These are phyloP conservation scores for Anadara kagoshimensis DNA, from an alignment of 1,140 invertebrate genomes.

Conservation along the genomic window DNA sequence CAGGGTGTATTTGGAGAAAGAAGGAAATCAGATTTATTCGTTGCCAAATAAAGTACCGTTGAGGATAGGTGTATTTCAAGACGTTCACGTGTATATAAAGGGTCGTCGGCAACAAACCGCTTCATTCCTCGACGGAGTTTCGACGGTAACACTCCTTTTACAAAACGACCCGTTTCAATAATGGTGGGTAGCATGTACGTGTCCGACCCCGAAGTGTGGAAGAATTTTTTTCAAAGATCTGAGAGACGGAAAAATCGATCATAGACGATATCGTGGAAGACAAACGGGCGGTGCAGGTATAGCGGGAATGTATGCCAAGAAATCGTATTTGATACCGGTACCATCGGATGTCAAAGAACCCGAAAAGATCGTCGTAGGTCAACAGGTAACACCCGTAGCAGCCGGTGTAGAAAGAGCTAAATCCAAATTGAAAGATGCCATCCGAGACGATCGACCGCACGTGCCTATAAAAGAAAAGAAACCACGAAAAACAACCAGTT, in stretches of 20 bases:
- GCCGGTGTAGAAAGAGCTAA: constrained; percentile 30
- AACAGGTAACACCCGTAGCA: constrained; percentile 24
- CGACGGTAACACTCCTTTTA: background rate
- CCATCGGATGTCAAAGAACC: constrained; percentile 2
- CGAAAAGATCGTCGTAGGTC: constrained; percentile 5
- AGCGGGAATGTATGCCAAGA: constrained; percentile 4
- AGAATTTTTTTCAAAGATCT: background rate
- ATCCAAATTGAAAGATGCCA: constrained; percentile 12
- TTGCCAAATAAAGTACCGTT: background rate
- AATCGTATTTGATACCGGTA: constrained; percentile 6
- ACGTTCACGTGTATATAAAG: constrained; percentile 9
- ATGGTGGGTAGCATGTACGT: constrained; percentile 1
- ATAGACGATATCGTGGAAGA: background rate
- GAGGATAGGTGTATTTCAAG: background rate
- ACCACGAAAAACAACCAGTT: background rate
- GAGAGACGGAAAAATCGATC: background rate
- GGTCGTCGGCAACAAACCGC: background rate
- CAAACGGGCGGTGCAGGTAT: background rate
- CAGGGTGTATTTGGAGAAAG: constrained; percentile 9
- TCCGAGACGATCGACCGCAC: constrained; percentile 6
- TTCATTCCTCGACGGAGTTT: background rate
- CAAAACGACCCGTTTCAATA: background rate
- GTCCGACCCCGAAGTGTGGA: constrained; percentile 3
- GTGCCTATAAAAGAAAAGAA: constrained; percentile 11
- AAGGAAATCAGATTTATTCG: background rate